Evolutionary conservation across 2,797 vertebrate genomes (phyloP).

Genomic region (Hippoglossus hippoglossus): DNA sequence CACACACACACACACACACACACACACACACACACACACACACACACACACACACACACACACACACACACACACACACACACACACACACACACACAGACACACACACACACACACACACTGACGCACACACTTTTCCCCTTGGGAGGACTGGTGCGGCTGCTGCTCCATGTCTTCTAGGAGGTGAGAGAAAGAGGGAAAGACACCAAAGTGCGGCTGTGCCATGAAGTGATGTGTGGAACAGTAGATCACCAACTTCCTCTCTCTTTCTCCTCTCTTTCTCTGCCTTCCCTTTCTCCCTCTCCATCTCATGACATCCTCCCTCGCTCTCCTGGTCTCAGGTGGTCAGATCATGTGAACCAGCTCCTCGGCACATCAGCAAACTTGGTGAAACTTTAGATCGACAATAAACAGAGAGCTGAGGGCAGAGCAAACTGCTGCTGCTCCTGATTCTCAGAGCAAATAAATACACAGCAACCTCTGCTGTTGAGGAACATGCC

Average conservation of each 20-base stretch:
- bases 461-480: slow-evolving; percentile 41
- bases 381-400: slow-evolving; percentile 39
- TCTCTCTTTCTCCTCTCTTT: background rate
- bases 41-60: slow-evolving; percentile 51
- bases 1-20: slow-evolving; percentile 54
- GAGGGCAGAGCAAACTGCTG: slow-evolving; percentile 27
- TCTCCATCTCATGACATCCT: slow-evolving; percentile 3
- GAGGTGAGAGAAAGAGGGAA: slow-evolving; percentile 53
- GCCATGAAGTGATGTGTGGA: slow-evolving; percentile 73
- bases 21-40: slow-evolving; percentile 58
- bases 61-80: slow-evolving; percentile 57
- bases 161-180: slow-evolving; percentile 76
- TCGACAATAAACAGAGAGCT: slow-evolving; percentile 40
- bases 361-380: background rate
- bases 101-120: slow-evolving; percentile 51
- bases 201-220: slow-evolving; percentile 40
- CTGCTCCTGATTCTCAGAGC: slow-evolving; percentile 33
- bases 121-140: slow-evolving; percentile 58
- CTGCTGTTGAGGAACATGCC: slow-evolving; percentile 29
- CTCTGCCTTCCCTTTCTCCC: background rate
- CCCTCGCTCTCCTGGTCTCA: background rate
- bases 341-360: slow-evolving; percentile 21
- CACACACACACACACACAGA: slow-evolving; percentile 54
- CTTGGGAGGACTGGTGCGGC: slow-evolving; percentile 65
- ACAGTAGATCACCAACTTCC: slow-evolving; percentile 43